phyloP scores from a whole-genome alignment of 1,140 invertebrate genomes.

The Aphidius ervi region DNA sequence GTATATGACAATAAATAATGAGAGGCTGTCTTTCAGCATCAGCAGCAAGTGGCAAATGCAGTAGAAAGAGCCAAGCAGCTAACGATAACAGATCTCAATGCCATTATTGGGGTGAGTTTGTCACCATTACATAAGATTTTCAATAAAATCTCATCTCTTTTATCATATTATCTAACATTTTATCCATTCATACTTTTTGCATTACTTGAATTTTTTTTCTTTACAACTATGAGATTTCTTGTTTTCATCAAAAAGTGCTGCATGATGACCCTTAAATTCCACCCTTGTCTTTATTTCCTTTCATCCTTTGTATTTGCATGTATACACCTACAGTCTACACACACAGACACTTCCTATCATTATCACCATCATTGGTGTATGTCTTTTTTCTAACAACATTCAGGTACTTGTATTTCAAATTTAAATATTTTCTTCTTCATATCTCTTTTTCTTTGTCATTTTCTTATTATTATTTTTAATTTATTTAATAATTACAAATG shows the following conservation, averaged over 20 bases:
- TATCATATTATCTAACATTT: neutral
- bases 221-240: neutral
- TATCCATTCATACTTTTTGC: conserved; percentile 23
- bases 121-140: conserved; percentile 1
- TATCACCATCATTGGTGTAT: no score
- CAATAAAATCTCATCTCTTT: neutral
- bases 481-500: conserved; percentile 1
- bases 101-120: conserved; percentile 78
- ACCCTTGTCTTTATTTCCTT: neutral
- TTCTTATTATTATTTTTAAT: neutral
- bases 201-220: conserved; percentile 15
- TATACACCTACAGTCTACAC: no score
- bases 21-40: conserved; percentile 64
- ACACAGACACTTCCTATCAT: no score
- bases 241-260: no score
- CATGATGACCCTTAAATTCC: neutral
- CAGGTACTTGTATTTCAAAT: no score
- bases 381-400: no score
- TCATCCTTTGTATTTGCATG: neutral
- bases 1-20: conserved; percentile 35
- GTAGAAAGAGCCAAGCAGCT: conserved; percentile 95
- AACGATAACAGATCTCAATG: conserved; percentile 89
- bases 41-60: conserved; percentile 89
- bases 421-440: no score
- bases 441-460: neutral